Percentiles rank a stretch among this genome's conserved stretches.
phyloP scores from a whole-genome alignment of 2,888 invertebrate species.

The Mesorhabditis belari region DNA sequence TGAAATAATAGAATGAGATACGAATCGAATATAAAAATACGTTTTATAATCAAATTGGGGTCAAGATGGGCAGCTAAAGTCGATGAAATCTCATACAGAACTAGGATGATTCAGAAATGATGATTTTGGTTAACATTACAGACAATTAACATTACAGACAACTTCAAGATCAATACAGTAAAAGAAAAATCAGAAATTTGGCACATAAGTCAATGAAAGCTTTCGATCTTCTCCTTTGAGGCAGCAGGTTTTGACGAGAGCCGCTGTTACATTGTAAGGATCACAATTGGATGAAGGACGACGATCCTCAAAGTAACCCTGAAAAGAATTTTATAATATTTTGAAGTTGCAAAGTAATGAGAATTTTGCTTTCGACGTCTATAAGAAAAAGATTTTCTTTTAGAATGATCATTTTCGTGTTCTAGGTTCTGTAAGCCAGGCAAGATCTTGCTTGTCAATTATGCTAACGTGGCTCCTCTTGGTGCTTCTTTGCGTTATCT shows the following conservation, averaged over 20 bases:
- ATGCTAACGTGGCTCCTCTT: too few relatives aligned
- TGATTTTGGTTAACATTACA: too few relatives aligned
- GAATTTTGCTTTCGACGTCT: not conserved
- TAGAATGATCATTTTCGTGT: too few relatives aligned
- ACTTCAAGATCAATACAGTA: not conserved
- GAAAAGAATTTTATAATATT: conserved; percentile 3
- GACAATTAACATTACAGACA: too few relatives aligned
- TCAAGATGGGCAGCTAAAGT: too few relatives aligned
- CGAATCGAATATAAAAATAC: too few relatives aligned
- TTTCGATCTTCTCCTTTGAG: conserved; percentile 29
- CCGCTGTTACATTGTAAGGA: conserved; percentile 36
- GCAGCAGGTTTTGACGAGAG: conserved; percentile 36
- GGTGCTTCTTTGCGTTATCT: too few relatives aligned
- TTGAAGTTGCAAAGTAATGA: not conserved
- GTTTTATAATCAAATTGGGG: too few relatives aligned
- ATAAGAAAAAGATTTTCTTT: not conserved
- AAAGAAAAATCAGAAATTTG: conserved; percentile 23
- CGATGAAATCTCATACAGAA: too few relatives aligned
- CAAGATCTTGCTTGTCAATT: not conserved
- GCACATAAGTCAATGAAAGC: conserved; percentile 31
- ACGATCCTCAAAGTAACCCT: conserved; percentile 46
- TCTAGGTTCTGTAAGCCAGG: too few relatives aligned
- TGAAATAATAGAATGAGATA: too few relatives aligned
- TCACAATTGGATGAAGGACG: conserved; percentile 46
- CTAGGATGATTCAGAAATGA: too few relatives aligned